Base-by-base conservation (phyloP, 2,888 invertebrate species). In the Epirrita christyi region DNA sequence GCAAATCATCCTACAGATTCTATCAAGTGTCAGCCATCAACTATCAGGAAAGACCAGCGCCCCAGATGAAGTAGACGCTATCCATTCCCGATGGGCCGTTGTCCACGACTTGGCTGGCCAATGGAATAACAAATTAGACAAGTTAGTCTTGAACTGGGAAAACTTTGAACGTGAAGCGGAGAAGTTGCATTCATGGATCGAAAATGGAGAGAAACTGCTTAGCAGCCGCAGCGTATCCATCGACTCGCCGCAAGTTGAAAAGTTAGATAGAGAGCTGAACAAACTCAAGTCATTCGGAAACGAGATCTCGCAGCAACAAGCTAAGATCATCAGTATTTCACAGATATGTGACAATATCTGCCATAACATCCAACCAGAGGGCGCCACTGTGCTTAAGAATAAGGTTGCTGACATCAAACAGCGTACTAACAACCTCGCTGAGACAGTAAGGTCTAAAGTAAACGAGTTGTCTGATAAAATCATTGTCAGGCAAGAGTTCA, bases 241-340 rank as follows among this genome's bases (percentile, higher is more conserved):
- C 0, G 94, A 94, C 65, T 94, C 95, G 0, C 95, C 96, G 0
- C 95, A 96, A 75, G 93, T 95, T 1, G 95, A 94, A 57, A 96
- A 96, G 73, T 85, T 97, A 21, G 97, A 97, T 75, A 93, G 95
- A 61, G 95, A 96, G 81, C 82, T 97, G 41, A 94, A 94, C 37
- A 94, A 95, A 76, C 83, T 97, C 0, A 97, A 97, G 80, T 95
- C 96, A 0, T 95, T 96, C 63, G 96, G 96, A 65, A 96, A 97
- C 73, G 97, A 97, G 78, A 95, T 98, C 65, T 95, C 96, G 0
- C 96, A 96, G 75, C 97, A 97, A 71, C 96, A 97, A 84, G 96
- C 96, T 0, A 96, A 96, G 79, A 87, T 97, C 42, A 96, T 97
- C 38, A 93, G 95, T 0, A 81, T 98, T 41, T 96, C 96, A 0